A percentile compares a stretch with the other conserved stretches of the same genome.
Evolutionary conservation across 2,797 vertebrate genomes (phyloP).

Genomic region (Austrolebias charrua): DNA sequence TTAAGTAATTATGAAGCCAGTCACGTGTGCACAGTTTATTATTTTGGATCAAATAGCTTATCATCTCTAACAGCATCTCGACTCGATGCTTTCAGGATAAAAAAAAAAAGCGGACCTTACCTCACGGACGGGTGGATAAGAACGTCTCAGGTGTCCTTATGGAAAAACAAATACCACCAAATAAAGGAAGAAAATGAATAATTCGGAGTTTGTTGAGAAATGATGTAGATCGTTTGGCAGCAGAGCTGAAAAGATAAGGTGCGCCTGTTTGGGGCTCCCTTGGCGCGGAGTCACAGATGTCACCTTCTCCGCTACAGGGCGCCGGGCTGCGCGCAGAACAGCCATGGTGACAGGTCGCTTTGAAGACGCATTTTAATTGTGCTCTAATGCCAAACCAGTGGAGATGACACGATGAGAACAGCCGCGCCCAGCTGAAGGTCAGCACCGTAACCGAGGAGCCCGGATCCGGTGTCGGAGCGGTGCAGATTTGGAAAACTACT

Average conservation of each 20-base stretch:
- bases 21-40: neutral
- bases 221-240: conserved; percentile 41
- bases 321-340: conserved; percentile 61
- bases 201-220: conserved; percentile 39
- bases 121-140: conserved; percentile 41
- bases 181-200: conserved; percentile 8
- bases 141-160: conserved; percentile 17
- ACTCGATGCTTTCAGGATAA: conserved; percentile 22
- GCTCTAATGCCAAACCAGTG: conserved; percentile 67
- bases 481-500: conserved; percentile 6
- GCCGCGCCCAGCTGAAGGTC: conserved; percentile 70
- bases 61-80: conserved; percentile 7
- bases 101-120: conserved; percentile 44
- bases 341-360: conserved; percentile 65
- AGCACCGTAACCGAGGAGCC: conserved; percentile 42
- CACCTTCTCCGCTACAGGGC: conserved; percentile 65
- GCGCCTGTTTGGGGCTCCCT: conserved; percentile 53
- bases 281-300: conserved; percentile 68
- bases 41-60: conserved; percentile 17
- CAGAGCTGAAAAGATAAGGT: conserved; percentile 43
- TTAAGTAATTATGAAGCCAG: no score
- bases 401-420: conserved; percentile 62
- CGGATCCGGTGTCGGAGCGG: conserved; percentile 17
- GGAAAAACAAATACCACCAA: conserved; percentile 10
- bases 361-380: conserved; percentile 73